Base-by-base conservation (phyloP, 2,888 invertebrate genomes). In the Diploptera punctata region DNA sequence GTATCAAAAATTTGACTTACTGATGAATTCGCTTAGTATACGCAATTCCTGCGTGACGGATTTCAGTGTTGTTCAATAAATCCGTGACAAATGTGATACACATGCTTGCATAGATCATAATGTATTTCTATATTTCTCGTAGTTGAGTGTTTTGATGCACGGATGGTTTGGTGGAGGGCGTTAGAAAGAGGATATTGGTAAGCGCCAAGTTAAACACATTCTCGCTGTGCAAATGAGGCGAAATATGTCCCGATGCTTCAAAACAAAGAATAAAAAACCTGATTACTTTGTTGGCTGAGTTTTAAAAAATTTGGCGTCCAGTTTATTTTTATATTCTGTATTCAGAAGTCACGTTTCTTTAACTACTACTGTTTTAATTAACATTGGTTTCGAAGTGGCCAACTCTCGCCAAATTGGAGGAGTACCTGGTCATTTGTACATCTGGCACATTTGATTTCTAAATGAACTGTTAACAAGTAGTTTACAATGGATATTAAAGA, bases 281-380 rank as follows among this genome's bases (percentile, higher is more conserved):
- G 71, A 67, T 71, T 71, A 71, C 62, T 71, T 67, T 71, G 67
- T 71, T 71, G 71, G 71, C 71, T 70, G 65, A 65, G 65, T 60
- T 60, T 60, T 60, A 60, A 19, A 31, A 60, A 60, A 24, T 52
- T 52, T 52, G 52, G 52, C 52, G 24, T 16, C 21, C 1, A 24
- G 19, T 19, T 52, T 52, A 52, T 52, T 52, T 52, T 52, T 52
- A 5, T 52, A 24, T 52, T 52, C 7, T 21, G 24, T 21, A n/a
- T n/a, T n/a, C 3, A 13, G 21, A 52, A 52, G 21, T 21, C 13
- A 10, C 18, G 47, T 47, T 10, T 47, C 18, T 10, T 1, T 21
- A n/a, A 13, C 52, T 52, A 52, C 52, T 52, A 24, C 5, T 13
- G 7, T 5, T 52, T 24, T 52, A 52, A 52, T 52, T 52, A 52